phyloP scores from a whole-genome alignment of 2,797 vertebrate genomes.

The Trachops cirrhosus region DNA sequence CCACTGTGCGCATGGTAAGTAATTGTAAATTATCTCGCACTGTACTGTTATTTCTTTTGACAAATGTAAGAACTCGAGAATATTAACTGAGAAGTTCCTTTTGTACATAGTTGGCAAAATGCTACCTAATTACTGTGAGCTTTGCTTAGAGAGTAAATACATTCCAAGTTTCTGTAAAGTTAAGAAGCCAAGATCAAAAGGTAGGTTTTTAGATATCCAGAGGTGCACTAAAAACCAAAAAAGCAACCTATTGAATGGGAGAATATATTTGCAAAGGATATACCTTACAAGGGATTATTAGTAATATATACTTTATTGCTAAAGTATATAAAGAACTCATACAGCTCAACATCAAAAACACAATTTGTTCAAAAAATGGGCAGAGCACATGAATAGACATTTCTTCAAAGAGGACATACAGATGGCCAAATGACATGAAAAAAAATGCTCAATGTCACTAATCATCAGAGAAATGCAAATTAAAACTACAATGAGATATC shows the following conservation, averaged over 20 bases:
- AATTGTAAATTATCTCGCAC: neutral
- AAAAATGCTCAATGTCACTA: neutral
- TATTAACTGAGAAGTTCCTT: slow-evolving; percentile 7
- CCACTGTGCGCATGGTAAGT: neutral
- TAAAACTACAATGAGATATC: neutral
- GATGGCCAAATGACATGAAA: neutral
- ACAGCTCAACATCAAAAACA: neutral
- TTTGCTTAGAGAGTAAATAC: neutral
- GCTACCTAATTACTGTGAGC: neutral
- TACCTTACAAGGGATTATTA: neutral
- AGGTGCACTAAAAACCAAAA: neutral
- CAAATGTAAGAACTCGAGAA: neutral
- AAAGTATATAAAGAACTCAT: neutral
- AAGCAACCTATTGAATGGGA: neutral
- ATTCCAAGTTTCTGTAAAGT: neutral
- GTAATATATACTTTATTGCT: too few species aligned
- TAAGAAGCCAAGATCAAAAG: neutral
- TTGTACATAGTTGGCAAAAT: neutral
- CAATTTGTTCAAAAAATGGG: neutral
- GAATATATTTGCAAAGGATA: neutral
- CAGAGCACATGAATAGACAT: neutral
- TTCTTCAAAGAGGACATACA: neutral
- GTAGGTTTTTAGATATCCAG: neutral
- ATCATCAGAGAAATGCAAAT: neutral
- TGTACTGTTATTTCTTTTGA: slow-evolving; percentile 5